Conservation (phyloP, 2,797 vertebrate genomes). For the Lagocephalus sceleratus region DNA sequence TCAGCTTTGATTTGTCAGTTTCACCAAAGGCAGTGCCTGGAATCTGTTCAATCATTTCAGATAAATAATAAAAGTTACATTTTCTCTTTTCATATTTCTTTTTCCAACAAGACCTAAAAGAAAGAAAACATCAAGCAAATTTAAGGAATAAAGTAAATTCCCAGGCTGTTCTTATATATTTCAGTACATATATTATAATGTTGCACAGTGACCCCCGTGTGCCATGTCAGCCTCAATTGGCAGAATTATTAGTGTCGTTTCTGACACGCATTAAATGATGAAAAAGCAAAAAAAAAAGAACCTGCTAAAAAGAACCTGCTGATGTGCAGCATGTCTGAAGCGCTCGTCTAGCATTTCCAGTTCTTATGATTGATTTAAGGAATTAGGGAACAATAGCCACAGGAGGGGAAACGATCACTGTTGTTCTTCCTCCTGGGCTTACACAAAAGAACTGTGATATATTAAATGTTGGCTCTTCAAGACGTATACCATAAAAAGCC, state of each 20-base stretch:
- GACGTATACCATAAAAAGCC: neutral
- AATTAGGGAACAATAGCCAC: slow-evolving; percentile 38
- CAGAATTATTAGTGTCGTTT: neutral
- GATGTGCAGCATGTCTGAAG: slow-evolving; percentile 29
- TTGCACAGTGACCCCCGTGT: too few relatives aligned
- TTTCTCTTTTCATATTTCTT: too few relatives aligned
- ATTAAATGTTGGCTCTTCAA: slow-evolving; percentile 9
- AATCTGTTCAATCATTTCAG: too few relatives aligned
- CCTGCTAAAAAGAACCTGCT: slow-evolving; percentile 14
- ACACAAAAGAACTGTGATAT: slow-evolving; percentile 17
- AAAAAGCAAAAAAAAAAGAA: slow-evolving; percentile 35
- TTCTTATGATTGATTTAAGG: slow-evolving; percentile 47
- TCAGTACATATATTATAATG: too few relatives aligned
- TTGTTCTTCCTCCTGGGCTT: slow-evolving; percentile 31
- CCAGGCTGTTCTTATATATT: too few relatives aligned
- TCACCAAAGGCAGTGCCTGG: too few relatives aligned
- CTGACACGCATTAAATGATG: slow-evolving; percentile 16
- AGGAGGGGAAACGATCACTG: slow-evolving; percentile 22
- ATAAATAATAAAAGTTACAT: too few relatives aligned
- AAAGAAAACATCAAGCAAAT: too few relatives aligned
- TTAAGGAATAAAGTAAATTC: too few relatives aligned
- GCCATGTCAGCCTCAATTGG: too few relatives aligned
- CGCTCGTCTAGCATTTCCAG: slow-evolving; percentile 22
- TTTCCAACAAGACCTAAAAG: too few relatives aligned
- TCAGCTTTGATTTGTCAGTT: too few relatives aligned